Evolutionary conservation across 2,888 invertebrate genomes (phyloP).

Genomic region (Mythimna vitellina): DNA sequence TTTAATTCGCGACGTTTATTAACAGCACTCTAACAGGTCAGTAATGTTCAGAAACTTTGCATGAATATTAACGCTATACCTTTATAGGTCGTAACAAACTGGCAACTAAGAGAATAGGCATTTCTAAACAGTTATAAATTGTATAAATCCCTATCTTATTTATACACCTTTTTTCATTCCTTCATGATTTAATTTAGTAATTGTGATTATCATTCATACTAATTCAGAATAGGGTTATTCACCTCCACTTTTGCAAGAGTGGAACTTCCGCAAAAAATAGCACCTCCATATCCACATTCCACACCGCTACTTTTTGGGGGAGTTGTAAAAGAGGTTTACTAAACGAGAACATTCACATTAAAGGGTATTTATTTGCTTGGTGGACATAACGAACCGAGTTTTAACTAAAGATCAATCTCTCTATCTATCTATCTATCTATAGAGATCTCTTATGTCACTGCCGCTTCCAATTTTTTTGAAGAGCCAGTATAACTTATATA

Average conservation of each 20-base stretch:
- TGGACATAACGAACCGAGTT: neutral
- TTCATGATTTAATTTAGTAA: neutral
- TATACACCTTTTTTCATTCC: neutral
- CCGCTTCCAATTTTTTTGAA: neutral
- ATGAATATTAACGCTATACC: slow-evolving; percentile 3
- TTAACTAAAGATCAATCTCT: no score
- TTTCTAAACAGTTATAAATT: slow-evolving; percentile 14
- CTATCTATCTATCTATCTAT: no score
- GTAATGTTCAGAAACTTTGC: slow-evolving; percentile 6
- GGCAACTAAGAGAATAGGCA: slow-evolving; percentile 8
- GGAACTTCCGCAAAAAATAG: neutral
- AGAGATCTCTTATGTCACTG: neutral
- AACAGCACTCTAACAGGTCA: slow-evolving; percentile 11
- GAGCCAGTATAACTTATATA: neutral
- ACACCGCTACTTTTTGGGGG: neutral
- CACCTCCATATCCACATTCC: neutral
- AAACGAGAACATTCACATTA: neutral
- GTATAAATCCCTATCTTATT: neutral
- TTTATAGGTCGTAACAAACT: slow-evolving; percentile 8
- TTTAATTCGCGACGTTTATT: slow-evolving; percentile 7
- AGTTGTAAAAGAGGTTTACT: neutral
- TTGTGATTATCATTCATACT: slow-evolving; percentile 18
- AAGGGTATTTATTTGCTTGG: neutral
- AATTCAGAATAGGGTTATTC: neutral
- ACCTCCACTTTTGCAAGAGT: neutral